phyloP scores from a whole-genome alignment of 2,797 vertebrate species.

The Myiothlypis coronata region DNA sequence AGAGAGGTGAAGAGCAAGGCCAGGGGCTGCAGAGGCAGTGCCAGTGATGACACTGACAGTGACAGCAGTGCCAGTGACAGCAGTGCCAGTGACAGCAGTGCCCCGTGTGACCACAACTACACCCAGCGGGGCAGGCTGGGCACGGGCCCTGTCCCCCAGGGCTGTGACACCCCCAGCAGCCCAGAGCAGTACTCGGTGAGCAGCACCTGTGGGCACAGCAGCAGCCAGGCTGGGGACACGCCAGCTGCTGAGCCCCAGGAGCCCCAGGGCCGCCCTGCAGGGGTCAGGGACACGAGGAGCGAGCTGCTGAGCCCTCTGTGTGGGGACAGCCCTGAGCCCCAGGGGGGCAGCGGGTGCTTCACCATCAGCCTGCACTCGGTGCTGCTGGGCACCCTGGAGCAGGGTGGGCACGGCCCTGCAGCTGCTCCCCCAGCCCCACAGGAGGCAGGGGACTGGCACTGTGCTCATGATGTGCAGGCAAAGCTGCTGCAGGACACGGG shows the following conservation, averaged over 20 bases:
- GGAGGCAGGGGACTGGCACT: not conserved
- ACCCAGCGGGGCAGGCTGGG: not conserved
- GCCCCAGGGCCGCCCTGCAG: fast-evolving
- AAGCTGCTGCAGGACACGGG: not conserved
- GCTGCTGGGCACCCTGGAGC: slow-evolving; percentile 43
- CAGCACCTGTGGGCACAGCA: not conserved
- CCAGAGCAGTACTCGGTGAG: not conserved
- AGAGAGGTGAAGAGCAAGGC: not conserved
- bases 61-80: too few species aligned
- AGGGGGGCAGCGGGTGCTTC: not conserved
- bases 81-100: not conserved
- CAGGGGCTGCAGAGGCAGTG: not conserved
- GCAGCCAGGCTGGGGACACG: not conserved
- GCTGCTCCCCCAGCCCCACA: not conserved
- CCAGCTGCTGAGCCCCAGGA: not conserved
- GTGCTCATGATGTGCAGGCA: not conserved
- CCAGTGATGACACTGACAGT: not conserved
- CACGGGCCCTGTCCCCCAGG: fast-evolving
- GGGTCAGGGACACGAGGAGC: not conserved
- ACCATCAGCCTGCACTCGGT: slow-evolving; percentile 69
- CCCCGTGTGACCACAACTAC: not conserved
- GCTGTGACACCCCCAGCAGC: fast-evolving
- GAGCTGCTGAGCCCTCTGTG: not conserved
- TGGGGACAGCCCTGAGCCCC: not conserved
- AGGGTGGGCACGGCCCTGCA: not conserved